phyloP scores from a whole-genome alignment of 2,113 vertebrate genomes.

The Natator depressus region DNA sequence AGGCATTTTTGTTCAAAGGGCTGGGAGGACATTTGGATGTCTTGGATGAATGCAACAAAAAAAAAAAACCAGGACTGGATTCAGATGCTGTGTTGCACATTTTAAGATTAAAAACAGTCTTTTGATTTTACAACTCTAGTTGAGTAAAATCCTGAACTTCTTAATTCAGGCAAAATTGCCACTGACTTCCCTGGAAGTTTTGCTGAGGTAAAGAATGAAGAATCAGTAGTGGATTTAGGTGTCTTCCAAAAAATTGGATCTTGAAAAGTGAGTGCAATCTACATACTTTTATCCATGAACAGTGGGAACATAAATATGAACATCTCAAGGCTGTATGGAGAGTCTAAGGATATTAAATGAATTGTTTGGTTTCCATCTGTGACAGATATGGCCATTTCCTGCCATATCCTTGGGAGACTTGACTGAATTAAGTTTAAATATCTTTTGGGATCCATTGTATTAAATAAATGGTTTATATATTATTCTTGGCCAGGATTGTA shows the following conservation, averaged over 20 bases:
- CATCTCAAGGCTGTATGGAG: neutral
- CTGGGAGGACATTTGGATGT: neutral
- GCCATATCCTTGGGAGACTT: neutral
- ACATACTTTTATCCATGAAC: neutral
- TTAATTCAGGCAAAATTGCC: neutral
- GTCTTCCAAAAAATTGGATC: neutral
- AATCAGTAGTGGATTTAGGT: neutral
- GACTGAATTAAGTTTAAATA: neutral
- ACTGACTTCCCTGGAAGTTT: neutral
- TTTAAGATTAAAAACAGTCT: neutral
- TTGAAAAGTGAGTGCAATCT: neutral
- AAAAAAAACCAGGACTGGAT: neutral
- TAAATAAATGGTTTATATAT: neutral
- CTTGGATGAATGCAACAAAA: neutral
- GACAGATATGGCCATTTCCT: neutral
- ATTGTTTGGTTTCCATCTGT: neutral
- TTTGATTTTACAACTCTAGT: neutral
- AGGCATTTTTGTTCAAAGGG: conserved; percentile 1
- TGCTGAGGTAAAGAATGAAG: neutral
- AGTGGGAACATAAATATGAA: neutral
- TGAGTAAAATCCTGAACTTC: neutral
- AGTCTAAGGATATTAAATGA: accelerated
- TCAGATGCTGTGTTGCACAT: neutral
- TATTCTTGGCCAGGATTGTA: neutral
- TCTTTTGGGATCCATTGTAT: neutral